These are phyloP conservation scores for Drosophila gunungcola DNA, from an alignment of 1,140 invertebrate species.

Conservation along the genomic window DNA sequence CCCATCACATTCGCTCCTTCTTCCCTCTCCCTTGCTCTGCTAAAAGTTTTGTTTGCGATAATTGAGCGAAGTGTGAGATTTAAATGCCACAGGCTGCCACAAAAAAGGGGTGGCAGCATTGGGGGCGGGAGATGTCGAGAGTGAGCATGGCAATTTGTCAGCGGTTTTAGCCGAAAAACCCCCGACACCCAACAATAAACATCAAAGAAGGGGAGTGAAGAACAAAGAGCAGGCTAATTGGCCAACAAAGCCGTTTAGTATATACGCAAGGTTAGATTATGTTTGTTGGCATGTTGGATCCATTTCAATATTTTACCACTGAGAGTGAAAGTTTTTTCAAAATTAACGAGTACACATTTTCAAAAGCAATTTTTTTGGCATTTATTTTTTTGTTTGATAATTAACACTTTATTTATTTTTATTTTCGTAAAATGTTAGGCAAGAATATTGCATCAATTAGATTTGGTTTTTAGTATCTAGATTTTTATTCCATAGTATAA, in stretches of 20 bases:
- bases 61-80: slow-evolving; percentile 76
- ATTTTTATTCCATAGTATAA: too few relatives aligned
- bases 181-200: slow-evolving; percentile 18
- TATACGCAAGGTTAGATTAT: not conserved
- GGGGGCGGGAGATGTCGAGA: slow-evolving; percentile 2
- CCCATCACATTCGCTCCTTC: not conserved
- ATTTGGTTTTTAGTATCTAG: too few relatives aligned
- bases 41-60: slow-evolving; percentile 69
- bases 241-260: slow-evolving; percentile 37
- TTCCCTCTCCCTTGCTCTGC: slow-evolving; percentile 3
- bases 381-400: too few relatives aligned
- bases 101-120: not conserved
- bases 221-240: slow-evolving; percentile 35
- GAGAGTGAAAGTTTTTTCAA: too few relatives aligned
- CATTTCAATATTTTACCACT: too few relatives aligned
- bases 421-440: too few relatives aligned
- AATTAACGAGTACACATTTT: too few relatives aligned
- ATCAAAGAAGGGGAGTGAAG: slow-evolving; percentile 23
- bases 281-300: not conserved
- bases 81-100: slow-evolving; percentile 63
- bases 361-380: too few relatives aligned
- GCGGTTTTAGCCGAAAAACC: slow-evolving; percentile 24
- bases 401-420: too few relatives aligned
- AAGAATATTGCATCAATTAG: too few relatives aligned
- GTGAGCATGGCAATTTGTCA: slow-evolving; percentile 53